Conservation (phyloP, 2,888 invertebrate species). For the Xestia c-nigrum region DNA sequence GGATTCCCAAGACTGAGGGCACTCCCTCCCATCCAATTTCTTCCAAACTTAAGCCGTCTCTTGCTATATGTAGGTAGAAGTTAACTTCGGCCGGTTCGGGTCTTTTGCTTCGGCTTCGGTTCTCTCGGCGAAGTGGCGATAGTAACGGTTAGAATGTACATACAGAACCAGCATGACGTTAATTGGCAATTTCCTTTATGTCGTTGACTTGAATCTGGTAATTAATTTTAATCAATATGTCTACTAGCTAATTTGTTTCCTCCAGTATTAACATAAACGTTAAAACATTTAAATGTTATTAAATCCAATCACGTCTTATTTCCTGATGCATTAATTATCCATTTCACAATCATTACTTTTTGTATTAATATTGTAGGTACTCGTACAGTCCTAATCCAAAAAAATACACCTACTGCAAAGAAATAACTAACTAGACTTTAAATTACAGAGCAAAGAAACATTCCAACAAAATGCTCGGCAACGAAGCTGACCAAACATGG, state of each 20-base stretch:
- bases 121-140: neutral
- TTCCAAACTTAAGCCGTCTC: neutral
- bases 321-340: conserved; percentile 28
- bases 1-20: neutral
- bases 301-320: conserved; percentile 30
- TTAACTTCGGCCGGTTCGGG: too few species aligned
- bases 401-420: neutral
- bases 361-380: conserved; percentile 6
- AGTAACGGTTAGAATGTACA: neutral
- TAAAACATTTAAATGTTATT: conserved; percentile 33
- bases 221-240: conserved; percentile 44
- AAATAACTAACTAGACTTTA: conserved; percentile 46
- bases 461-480: conserved; percentile 58
- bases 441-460: conserved; percentile 57
- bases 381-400: conserved; percentile 7
- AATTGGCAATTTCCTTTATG: conserved; percentile 47
- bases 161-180: conserved; percentile 20
- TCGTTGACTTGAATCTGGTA: conserved; percentile 3
- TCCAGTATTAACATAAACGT: conserved; percentile 34
- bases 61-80: neutral
- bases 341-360: conserved; percentile 7
- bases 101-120: too few species aligned
- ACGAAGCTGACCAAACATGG: conserved; percentile 71
- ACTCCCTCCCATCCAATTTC: neutral
- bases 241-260: conserved; percentile 22